Percentiles rank a stretch among this genome's conserved stretches.
These are phyloP conservation scores for Gambusia affinis DNA, from an alignment of 2,113 vertebrate genomes.

Conservation along the genomic window DNA sequence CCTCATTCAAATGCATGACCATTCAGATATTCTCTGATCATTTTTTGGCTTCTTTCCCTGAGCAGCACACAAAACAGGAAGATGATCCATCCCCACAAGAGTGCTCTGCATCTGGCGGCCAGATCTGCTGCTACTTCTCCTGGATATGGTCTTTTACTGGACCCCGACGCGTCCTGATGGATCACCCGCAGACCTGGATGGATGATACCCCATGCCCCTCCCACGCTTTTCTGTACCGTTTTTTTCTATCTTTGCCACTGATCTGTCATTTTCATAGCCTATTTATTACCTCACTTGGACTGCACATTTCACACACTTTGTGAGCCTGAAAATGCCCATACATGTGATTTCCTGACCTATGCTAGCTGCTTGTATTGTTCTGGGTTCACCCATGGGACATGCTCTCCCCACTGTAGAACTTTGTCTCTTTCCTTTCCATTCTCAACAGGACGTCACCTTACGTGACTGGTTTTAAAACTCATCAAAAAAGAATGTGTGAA, in stretches of 20 bases:
- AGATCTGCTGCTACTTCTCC: constrained; percentile 59
- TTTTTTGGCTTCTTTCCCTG: constrained; percentile 20
- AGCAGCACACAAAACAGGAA: constrained; percentile 12
- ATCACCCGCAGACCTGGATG: constrained; percentile 65
- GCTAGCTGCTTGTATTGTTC: constrained; percentile 16
- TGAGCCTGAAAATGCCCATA: constrained; percentile 50
- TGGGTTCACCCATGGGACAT: constrained; percentile 19
- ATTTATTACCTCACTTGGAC: constrained; percentile 52
- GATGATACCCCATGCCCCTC: constrained; percentile 47
- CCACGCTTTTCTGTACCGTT: constrained; percentile 50
- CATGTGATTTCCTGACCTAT: constrained; percentile 39
- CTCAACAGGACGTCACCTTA: neutral
- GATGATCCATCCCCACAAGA: constrained; percentile 53
- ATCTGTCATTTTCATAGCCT: constrained; percentile 61
- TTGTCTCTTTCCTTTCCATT: constrained; percentile 36
- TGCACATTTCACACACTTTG: constrained; percentile 25
- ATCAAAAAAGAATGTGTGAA: neutral
- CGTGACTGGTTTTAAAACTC: constrained; percentile 3
- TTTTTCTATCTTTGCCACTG: constrained; percentile 53
- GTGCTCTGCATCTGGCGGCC: constrained; percentile 60
- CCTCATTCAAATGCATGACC: constrained; percentile 52
- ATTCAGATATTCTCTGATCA: constrained; percentile 39
- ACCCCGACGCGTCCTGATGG: constrained; percentile 64
- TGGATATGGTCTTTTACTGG: constrained; percentile 59
- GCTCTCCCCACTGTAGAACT: constrained; percentile 25